phyloP scores from a whole-genome alignment of 30 jellyfish, hydroid and myxozoan genomes.

The Phacellophora camtschatica region DNA sequence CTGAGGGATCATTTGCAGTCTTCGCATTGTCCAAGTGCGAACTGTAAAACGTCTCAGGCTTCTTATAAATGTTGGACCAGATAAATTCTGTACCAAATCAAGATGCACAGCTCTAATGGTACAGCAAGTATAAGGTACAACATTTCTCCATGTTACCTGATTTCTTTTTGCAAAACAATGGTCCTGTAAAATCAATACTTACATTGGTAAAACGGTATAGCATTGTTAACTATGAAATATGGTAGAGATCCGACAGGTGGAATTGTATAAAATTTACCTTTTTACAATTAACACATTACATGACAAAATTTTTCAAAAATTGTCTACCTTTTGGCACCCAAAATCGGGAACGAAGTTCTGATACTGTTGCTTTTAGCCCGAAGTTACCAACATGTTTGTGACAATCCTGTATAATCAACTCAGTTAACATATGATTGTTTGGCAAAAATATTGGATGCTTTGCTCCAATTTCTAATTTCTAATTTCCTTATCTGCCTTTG shows the following conservation, averaged over 20 bases:
- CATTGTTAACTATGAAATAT: constrained; percentile 3
- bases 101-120: constrained; percentile 23
- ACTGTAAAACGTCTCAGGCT: not conserved
- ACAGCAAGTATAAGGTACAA: not conserved
- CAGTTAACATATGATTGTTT: not conserved
- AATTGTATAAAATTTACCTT: not conserved
- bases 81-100: constrained; percentile 6
- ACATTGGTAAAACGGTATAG: constrained; percentile 11
- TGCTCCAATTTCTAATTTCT: not conserved
- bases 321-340: constrained; percentile 36
- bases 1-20: not conserved
- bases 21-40: not conserved
- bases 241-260: constrained; percentile 19
- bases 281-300: not conserved
- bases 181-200: constrained; percentile 8
- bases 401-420: not conserved
- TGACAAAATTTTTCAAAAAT: not conserved
- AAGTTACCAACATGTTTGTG: not conserved
- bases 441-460: constrained; percentile 12
- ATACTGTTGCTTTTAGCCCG: constrained; percentile 13
- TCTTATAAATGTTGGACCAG: not conserved
- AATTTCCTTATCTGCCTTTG: constrained; percentile 9
- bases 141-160: constrained; percentile 4
- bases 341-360: constrained; percentile 11
- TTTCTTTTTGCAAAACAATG: not conserved